Evolutionary conservation across 1,140 invertebrate genomes (phyloP), one percentile per base, ranked within the genome.

Genomic region (Papilio machaon): DNA sequence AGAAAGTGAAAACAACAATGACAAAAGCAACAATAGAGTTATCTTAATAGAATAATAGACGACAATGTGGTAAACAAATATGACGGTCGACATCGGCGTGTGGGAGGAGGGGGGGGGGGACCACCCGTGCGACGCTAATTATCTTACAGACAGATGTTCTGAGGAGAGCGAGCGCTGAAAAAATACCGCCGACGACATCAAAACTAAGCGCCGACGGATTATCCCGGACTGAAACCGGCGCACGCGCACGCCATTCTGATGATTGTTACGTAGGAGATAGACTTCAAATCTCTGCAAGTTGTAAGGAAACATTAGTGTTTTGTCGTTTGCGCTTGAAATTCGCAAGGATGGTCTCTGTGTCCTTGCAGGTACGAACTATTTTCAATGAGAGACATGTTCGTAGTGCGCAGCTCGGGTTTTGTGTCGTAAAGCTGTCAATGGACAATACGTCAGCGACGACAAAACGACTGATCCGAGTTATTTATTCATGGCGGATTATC

Each of bases 401-500:
- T 0, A 52, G 46, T 30, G 11, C 30, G 64, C 30, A 52, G 30
- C 35, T 74, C 79, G 80, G 74, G 81, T 86, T 85, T 82, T 81
- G 81, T 74, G 80, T 80, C 81, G 84, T 87, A 90, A 84, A 85
- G 82, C 86, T 89, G 91, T 93, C 91, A 92, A 90, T 89, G 86
- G 86, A 92, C 87, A 91, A 92, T 91, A 88, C 85, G 90, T 89
- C 89, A 90, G 82, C 83, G 84, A 87, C 83, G 90, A 93, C 91
- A 92, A 91, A 90, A 87, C 84, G 85, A 82, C 79, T 85, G 85
- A 89, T 88, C 84, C 80, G 83, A 87, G 86, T 90, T 90, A 91
- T 89, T 91, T 91, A 93, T 92, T 94, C 92, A 94, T 94, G 85
- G 88, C 82, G 88, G 91, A 92, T 94, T 92, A 93, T 89, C 87